Conservation (phyloP, 2,797 vertebrate species). For the Sciurus carolinensis region DNA sequence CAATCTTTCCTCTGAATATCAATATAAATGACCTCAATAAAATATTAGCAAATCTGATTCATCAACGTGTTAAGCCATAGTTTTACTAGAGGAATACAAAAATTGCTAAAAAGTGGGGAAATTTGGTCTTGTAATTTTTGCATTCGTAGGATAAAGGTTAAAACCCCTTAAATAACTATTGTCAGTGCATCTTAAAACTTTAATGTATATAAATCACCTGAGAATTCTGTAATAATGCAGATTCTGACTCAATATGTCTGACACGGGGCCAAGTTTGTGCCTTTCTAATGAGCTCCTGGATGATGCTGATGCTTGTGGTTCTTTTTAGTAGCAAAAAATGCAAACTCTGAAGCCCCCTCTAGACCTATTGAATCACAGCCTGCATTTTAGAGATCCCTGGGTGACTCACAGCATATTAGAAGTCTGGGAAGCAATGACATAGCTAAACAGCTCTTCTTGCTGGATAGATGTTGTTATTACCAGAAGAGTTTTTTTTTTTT, state of each 20-base stretch:
- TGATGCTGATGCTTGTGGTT: neutral
- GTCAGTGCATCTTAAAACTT: neutral
- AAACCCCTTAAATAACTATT: neutral
- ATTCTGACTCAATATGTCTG: neutral
- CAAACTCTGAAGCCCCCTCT: neutral
- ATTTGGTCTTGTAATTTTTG: neutral
- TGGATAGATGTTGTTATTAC: neutral
- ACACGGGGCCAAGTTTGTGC: too few relatives aligned
- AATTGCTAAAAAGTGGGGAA: neutral
- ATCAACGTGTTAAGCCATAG: neutral
- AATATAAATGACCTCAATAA: slow-evolving; percentile 1
- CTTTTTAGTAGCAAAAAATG: neutral
- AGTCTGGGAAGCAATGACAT: neutral
- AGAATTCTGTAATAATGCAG: neutral
- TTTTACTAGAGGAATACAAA: neutral
- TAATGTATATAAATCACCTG: neutral
- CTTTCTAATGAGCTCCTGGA: neutral
- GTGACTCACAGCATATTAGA: neutral
- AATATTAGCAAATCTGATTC: slow-evolving; percentile 18
- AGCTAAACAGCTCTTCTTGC: neutral
- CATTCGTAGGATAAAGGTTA: neutral
- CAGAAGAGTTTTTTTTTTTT: neutral
- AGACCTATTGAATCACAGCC: neutral
- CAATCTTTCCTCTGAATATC: neutral
- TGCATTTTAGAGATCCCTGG: too few relatives aligned